These are phyloP conservation scores for Bombus sylvicola DNA, from an alignment of 1,140 invertebrate species.

Conservation along the genomic window DNA sequence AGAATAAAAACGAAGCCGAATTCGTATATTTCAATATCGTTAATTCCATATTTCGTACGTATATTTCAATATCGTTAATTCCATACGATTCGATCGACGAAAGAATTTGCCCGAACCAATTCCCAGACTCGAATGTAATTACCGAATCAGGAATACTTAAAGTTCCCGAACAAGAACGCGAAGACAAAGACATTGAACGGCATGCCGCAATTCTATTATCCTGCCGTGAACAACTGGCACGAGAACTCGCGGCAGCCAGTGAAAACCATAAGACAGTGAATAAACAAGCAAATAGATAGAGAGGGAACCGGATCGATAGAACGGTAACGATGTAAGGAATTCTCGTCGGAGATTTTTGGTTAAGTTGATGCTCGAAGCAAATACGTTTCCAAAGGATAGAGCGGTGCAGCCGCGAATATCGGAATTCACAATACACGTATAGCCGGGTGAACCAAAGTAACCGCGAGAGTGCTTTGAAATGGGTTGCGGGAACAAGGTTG, in stretches of 20 bases:
- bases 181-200: slow-evolving; percentile 1
- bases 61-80: neutral
- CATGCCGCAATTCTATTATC: slow-evolving; percentile 6
- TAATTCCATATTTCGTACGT: neutral
- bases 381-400: slow-evolving; percentile 50
- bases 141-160: neutral
- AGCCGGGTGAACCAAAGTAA: slow-evolving; percentile 67
- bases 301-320: neutral
- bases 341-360: slow-evolving; percentile 48
- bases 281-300: neutral
- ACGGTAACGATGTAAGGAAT: slow-evolving; percentile 37
- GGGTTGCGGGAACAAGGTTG: slow-evolving; percentile 70
- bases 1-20: neutral
- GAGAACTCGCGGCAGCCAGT: neutral
- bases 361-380: slow-evolving; percentile 39
- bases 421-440: slow-evolving; percentile 67
- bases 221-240: neutral
- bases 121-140: neutral
- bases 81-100: neutral
- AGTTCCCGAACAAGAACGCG: neutral
- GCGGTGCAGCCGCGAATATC: slow-evolving; percentile 60
- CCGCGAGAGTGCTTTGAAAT: slow-evolving; percentile 69
- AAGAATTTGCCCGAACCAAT: neutral
- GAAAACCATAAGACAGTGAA: slow-evolving; percentile 31
- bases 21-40: neutral